These are phyloP conservation scores for Sardinella longiceps DNA, from an alignment of 2,797 vertebrate species.

Conservation along the genomic window DNA sequence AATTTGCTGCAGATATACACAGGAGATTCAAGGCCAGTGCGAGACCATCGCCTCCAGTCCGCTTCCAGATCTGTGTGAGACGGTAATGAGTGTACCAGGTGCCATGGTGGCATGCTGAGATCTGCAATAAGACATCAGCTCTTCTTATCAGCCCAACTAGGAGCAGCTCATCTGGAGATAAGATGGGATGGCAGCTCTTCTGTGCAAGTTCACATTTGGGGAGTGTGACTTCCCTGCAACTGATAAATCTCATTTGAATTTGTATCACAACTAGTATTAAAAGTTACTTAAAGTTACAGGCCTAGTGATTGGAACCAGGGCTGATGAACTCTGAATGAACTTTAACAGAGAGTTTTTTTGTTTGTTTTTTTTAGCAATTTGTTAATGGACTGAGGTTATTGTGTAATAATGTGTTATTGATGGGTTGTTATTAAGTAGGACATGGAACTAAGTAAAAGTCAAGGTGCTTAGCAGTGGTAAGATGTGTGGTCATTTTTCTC, in stretches of 20 bases:
- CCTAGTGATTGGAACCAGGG: not conserved
- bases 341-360: not conserved
- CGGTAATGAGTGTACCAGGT: conserved; percentile 40
- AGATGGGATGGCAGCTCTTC: not conserved
- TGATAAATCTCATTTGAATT: not conserved
- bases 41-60: not conserved
- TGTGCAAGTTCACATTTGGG: conserved; percentile 33
- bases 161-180: conserved; percentile 10
- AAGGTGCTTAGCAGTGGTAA: not conserved
- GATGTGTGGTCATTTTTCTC: too few relatives aligned
- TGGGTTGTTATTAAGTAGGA: not conserved
- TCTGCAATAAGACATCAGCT: conserved; percentile 21
- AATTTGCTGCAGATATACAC: conserved; percentile 50
- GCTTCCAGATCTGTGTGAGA: conserved; percentile 33
- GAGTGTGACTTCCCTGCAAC: not conserved
- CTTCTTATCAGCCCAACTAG: conserved; percentile 37
- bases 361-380: not conserved
- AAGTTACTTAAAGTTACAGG: not conserved
- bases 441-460: not conserved
- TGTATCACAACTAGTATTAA: not conserved
- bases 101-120: conserved; percentile 9
- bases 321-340: not conserved
- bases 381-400: not conserved
- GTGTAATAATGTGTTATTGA: not conserved
- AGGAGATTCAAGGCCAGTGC: conserved; percentile 38